Percentiles rank a stretch among this genome's conserved stretches.
phyloP scores from a whole-genome alignment of 2,797 vertebrate genomes.

The Tadarida brasiliensis region DNA sequence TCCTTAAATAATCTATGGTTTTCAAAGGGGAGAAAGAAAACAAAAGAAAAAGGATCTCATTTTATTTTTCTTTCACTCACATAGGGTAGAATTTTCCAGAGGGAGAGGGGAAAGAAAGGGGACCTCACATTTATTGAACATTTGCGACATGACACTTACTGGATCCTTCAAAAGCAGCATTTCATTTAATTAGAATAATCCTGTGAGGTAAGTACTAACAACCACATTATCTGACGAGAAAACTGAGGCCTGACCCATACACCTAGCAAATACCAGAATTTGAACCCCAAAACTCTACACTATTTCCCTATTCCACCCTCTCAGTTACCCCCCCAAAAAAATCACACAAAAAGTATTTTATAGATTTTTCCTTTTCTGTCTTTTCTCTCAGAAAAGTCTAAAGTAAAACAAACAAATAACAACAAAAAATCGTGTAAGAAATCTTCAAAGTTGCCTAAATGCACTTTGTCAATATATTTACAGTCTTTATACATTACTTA shows the following conservation, averaged over 20 bases:
- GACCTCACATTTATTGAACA: neutral
- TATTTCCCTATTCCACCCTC: neutral
- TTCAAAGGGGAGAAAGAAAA: slow-evolving; percentile 79
- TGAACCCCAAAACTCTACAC: neutral
- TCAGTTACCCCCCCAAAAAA: neutral
- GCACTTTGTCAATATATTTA: neutral
- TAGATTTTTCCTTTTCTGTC: neutral
- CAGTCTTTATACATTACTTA: neutral
- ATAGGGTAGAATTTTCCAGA: slow-evolving; percentile 21
- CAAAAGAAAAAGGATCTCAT: neutral
- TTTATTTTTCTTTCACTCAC: neutral
- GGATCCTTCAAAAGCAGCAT: neutral
- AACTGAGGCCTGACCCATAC: neutral
- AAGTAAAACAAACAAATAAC: neutral
- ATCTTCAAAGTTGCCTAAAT: neutral
- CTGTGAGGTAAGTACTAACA: neutral
- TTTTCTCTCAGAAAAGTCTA: neutral
- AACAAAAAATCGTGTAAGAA: neutral
- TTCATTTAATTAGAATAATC: slow-evolving; percentile 23
- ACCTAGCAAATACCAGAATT: neutral
- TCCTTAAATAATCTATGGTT: slow-evolving; percentile 78
- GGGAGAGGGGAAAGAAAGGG: neutral
- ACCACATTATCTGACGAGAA: neutral
- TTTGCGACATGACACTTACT: neutral
- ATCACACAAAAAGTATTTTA: neutral